These are phyloP conservation scores for Rhopalosiphum nymphaeae DNA, from an alignment of 2,888 invertebrate species.

Conservation along the genomic window DNA sequence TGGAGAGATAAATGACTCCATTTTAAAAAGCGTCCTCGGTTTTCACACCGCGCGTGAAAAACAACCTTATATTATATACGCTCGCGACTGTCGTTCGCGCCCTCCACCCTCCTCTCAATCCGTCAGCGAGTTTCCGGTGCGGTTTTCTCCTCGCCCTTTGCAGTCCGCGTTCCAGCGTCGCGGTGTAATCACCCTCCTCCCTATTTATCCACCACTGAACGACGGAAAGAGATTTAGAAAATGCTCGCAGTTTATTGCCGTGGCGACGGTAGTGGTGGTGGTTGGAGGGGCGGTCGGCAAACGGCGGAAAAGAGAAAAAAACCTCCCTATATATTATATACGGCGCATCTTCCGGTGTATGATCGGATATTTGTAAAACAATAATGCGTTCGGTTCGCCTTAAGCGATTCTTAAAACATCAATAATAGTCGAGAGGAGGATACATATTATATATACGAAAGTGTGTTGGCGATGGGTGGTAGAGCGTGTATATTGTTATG, in stretches of 20 bases:
- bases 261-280: not conserved
- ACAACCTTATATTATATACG: constrained; percentile 49
- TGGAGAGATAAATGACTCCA: constrained; percentile 65
- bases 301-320: not conserved
- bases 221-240: constrained; percentile 60
- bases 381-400: constrained; percentile 55
- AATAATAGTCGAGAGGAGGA: constrained; percentile 49
- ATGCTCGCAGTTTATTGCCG: constrained; percentile 61
- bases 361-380: constrained; percentile 62
- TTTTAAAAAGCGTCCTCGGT: constrained; percentile 64
- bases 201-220: not conserved
- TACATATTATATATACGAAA: not conserved
- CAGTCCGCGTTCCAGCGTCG: not conserved
- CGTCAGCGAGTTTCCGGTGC: not conserved
- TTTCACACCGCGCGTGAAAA: constrained; percentile 60
- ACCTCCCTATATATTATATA: constrained; percentile 7
- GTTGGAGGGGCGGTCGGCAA: not conserved
- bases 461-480: not conserved
- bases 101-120: not conserved
- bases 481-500: not conserved
- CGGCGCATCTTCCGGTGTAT: constrained; percentile 33
- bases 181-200: not conserved
- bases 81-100: constrained; percentile 40
- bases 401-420: constrained; percentile 61
- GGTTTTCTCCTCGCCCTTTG: not conserved